Base-by-base conservation (phyloP, 2,113 vertebrate species). In the Glaucomys volans region DNA sequence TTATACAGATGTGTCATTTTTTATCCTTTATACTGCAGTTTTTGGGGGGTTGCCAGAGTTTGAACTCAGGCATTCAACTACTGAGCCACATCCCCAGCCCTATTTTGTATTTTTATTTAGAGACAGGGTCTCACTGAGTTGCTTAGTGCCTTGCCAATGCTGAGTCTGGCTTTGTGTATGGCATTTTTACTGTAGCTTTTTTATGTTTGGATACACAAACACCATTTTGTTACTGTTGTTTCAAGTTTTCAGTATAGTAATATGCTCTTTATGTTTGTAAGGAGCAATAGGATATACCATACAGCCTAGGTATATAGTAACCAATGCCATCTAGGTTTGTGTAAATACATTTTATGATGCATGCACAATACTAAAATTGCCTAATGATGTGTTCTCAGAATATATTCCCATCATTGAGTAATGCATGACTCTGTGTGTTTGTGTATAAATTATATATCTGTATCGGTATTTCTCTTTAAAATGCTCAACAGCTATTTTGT, bases 401-500 rank as follows among this genome's bases (percentile, higher is more conserved):
- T 30, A 6, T 32, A 3, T 32, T 14, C 40, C 35, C 37, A 37
- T 30, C 57, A 30, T 7, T 32, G 37, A 83, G 54, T 57, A 22
- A 24, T 2, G 1, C 35, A 18, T 18, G 40, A 2, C 37, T 81
- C 10, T 22, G 3, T 62, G 2, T 28, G 4, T 4, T 4, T 57
- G 26, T 75, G 32, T 28, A 18, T 28, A 47, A 59, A 30, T n/a
- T 57, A 52, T 20, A 11, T 24, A 52, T 18, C 13, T 66, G 8
- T 22, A 52, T 54, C 5, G 28, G 32, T 47, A 50, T 44, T 59
- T 4, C 10, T 76, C 10, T 47, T 26, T 57, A 83, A 57, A 87
- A 57, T 57, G 47, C 2, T 74, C 47, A 59, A 4, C 0, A 74
- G n/a, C 14, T 47, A 40, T 1, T 0, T 0, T 52, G 16, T 57